Conservation (phyloP, 2,113 vertebrate genomes). For the Ailurus styani region DNA sequence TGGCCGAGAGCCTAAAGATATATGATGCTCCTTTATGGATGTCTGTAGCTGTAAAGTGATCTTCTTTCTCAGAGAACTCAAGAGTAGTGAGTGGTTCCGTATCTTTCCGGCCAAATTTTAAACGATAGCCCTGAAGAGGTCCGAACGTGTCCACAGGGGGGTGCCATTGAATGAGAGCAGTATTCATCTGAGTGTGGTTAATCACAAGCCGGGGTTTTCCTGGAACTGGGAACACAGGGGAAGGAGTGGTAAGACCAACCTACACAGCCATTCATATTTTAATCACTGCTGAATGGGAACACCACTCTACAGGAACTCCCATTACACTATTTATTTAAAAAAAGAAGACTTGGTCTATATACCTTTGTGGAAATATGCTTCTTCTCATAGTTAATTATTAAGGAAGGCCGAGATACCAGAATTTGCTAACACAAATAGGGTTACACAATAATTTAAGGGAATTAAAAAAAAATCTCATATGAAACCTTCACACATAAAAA, state of each 20-base stretch:
- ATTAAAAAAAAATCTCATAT: neutral
- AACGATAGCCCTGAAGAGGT: conserved; percentile 93
- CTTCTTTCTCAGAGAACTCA: conserved; percentile 96
- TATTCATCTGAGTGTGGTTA: conserved; percentile 98
- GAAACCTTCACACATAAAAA: neutral
- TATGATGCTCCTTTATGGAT: conserved; percentile 98
- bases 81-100: conserved; percentile 90
- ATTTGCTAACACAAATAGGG: neutral
- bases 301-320: neutral
- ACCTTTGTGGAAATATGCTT: neutral
- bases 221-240: conserved; percentile 88
- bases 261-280: neutral
- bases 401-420: neutral
- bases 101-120: conserved; percentile 96
- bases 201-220: conserved; percentile 96
- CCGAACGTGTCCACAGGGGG: conserved; percentile 93
- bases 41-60: conserved; percentile 97
- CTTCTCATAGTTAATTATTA: neutral
- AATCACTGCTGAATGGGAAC: neutral
- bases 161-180: conserved; percentile 98
- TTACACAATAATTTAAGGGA: neutral
- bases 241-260: neutral
- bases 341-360: neutral
- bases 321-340: neutral
- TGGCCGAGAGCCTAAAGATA: conserved; percentile 93